These are phyloP conservation scores for Pagetopsis macropterus DNA, from an alignment of 2,797 vertebrate species.

Conservation along the genomic window DNA sequence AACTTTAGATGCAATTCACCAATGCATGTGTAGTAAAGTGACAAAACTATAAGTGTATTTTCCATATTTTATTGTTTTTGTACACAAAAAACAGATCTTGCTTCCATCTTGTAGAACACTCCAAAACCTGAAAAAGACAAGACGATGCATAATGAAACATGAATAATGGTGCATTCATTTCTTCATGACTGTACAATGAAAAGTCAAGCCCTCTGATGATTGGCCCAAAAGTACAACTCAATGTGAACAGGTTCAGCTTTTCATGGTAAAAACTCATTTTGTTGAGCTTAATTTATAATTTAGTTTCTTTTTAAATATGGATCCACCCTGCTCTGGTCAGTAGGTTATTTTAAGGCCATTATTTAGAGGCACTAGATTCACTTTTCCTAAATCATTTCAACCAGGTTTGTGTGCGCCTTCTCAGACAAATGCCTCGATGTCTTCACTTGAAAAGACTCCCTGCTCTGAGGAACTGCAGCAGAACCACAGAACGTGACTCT, in stretches of 20 bases:
- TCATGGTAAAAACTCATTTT: too few species aligned
- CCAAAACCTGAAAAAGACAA: constrained; percentile 63
- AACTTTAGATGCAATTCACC: background rate
- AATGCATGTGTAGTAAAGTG: background rate
- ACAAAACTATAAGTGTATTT: constrained; percentile 57
- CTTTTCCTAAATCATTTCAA: background rate
- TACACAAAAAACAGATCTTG: constrained; percentile 79
- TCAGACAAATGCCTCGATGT: constrained; percentile 98
- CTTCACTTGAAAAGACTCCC: constrained; percentile 78
- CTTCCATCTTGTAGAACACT: constrained; percentile 51
- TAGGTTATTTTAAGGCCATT: background rate
- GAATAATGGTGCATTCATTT: background rate
- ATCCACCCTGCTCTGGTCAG: background rate
- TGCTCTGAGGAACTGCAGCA: constrained; percentile 65
- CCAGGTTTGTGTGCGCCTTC: constrained; percentile 76
- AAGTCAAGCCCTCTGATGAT: too few species aligned
- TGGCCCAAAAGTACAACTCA: too few species aligned
- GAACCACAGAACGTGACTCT: constrained; percentile 81
- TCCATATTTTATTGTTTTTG: constrained; percentile 82
- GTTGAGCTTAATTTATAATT: background rate
- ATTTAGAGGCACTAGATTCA: background rate
- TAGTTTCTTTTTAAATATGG: background rate
- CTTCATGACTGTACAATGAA: background rate
- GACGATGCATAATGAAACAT: background rate
- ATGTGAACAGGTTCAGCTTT: background rate